phyloP scores from a whole-genome alignment of 1,140 invertebrate genomes.

The Tetragonula clypearis region DNA sequence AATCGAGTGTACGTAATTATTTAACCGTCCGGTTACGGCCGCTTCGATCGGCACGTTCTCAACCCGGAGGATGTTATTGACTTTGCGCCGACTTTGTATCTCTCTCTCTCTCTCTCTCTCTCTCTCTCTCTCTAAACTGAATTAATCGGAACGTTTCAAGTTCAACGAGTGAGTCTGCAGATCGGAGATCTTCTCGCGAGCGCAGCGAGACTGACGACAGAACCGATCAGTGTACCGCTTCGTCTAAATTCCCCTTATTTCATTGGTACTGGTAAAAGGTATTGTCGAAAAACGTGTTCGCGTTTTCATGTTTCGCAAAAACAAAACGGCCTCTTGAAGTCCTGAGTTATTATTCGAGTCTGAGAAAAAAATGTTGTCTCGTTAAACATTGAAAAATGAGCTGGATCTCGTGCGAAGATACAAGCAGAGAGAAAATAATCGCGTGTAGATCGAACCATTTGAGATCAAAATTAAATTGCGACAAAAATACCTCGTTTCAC shows the following conservation, averaged over 20 bases:
- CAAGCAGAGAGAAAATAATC: not conserved
- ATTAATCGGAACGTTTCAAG: slow-evolving; percentile 32
- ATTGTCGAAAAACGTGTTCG: no score
- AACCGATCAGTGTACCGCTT: no score
- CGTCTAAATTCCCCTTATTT: no score
- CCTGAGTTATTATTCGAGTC: not conserved
- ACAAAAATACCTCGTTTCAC: not conserved
- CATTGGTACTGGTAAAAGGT: no score
- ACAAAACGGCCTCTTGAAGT: no score
- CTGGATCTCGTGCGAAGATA: not conserved
- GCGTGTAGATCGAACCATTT: no score
- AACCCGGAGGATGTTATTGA: slow-evolving; percentile 5
- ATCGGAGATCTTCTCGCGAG: not conserved
- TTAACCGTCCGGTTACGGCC: slow-evolving; percentile 63
- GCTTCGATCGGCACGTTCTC: not conserved
- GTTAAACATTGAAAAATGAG: not conserved
- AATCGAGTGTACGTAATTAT: slow-evolving; percentile 72
- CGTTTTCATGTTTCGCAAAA: no score
- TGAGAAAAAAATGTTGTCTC: not conserved
- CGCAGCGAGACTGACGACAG: no score
- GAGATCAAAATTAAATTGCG: not conserved
- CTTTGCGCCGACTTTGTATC: not conserved
- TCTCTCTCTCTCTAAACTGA: not conserved
- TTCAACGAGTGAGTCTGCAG: not conserved
- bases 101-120: no score